These are phyloP conservation scores for Premnoplex brunnescens DNA, from an alignment of 2,797 vertebrate species.

Conservation along the genomic window DNA sequence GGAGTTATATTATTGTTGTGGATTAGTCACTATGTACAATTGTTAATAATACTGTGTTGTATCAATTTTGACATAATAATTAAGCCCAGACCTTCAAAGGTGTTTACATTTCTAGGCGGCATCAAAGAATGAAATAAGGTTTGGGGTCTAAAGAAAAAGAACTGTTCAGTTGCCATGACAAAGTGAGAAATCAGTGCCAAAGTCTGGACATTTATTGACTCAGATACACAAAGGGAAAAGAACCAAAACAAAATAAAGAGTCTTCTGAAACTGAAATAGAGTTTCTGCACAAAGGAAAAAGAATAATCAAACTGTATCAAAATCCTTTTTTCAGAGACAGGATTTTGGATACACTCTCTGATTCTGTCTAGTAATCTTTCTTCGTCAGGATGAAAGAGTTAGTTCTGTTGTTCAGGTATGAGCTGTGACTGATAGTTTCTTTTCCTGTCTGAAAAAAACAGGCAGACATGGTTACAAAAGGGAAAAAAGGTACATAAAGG, in stretches of 20 bases:
- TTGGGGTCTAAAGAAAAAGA: not conserved
- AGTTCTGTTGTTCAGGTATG: slow-evolving; percentile 54
- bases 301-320: slow-evolving; percentile 44
- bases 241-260: slow-evolving; percentile 51
- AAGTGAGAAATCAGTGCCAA: slow-evolving; percentile 6
- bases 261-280: slow-evolving; percentile 51
- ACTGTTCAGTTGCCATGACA: not conserved
- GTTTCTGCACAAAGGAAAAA: slow-evolving; percentile 16
- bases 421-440: slow-evolving; percentile 44
- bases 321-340: slow-evolving; percentile 5
- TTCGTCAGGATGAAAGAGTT: slow-evolving; percentile 38
- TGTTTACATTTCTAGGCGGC: not conserved
- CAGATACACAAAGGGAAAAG: slow-evolving; percentile 31
- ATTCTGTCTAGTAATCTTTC: slow-evolving; percentile 51
- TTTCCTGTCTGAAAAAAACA: slow-evolving; percentile 35
- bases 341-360: slow-evolving; percentile 46
- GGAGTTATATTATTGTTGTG: not conserved
- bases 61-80: not conserved
- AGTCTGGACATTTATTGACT: slow-evolving; percentile 42
- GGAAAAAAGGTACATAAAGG: slow-evolving; percentile 14
- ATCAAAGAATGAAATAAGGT: not conserved
- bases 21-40: not conserved
- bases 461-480: slow-evolving; percentile 36
- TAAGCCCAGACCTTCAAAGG: not conserved
- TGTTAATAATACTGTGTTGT: not conserved